Base-by-base conservation (phyloP, 2,888 invertebrate genomes). In the Ormia ochracea region DNA sequence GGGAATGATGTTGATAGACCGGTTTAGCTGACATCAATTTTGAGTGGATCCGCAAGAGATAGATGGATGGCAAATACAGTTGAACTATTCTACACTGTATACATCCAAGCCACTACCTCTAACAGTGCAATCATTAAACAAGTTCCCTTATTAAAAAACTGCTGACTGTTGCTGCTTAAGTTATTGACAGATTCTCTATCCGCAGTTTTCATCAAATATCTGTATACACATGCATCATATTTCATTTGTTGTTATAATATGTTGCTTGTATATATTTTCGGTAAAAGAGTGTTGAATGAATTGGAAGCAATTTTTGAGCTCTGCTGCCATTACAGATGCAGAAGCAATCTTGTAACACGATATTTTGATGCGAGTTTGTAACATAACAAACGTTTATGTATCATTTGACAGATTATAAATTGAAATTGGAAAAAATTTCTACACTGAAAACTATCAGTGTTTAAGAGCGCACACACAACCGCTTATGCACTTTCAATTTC, bases 381-480 rank as follows among this genome's bases (percentile, higher is more conserved):
- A 36, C 45, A 58, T 48, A 45, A 56, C 56, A 56, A 76, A 56
- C 43, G 73, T 73, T 73, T 74, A 63, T 73, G 54, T 52, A 73
- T 63, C 56, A 63, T 78, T 74, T 78, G 78, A 74, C 78, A 74
- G 74, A 74, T 79, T 69, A 74, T 79, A 79, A 69, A 74, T 79
- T 74, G 78, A 79, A 74, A 69, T 79, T 79, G 74, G 3, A 23
- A 69, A 69, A 23, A 14, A 19, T 56, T 36, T 54, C 56, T 33
- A 21, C 19, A 59, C 65, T n/a, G 17, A 70, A 43, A 38, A 50
- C 43, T 38, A 58, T 38, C 61, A 43, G 41, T 33, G 23, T 19
- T 54, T n/a, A 19, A 43, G 26, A 33, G 23, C n/a, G 17, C 19
- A 61, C n/a, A n/a, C 14, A 52, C 66, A 59, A 21, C 52, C 14